A percentile compares a stretch with the other conserved stretches of the same genome.
phyloP scores from a whole-genome alignment of 2,888 invertebrate species.

The Rhorus exstirpatorius region DNA sequence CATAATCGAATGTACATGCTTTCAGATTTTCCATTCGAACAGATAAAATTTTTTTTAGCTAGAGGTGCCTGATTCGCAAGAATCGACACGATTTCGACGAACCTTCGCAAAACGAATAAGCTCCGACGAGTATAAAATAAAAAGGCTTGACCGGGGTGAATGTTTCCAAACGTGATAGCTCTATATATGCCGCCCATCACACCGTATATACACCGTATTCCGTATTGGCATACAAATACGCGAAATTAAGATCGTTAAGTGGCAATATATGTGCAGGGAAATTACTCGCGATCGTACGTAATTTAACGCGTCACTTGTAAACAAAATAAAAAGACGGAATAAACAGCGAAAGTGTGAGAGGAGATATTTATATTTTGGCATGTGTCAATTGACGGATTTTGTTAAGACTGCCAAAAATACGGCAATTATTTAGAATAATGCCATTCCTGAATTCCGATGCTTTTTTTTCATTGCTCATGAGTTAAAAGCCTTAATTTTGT shows the following conservation, averaged over 20 bases:
- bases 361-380: too few relatives aligned
- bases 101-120: neutral
- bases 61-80: neutral
- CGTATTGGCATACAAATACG: conserved; percentile 67
- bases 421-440: too few relatives aligned
- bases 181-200: neutral
- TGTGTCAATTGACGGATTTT: too few relatives aligned
- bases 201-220: neutral
- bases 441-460: too few relatives aligned
- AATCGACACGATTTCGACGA: conserved; percentile 7
- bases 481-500: too few relatives aligned
- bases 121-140: conserved; percentile 6
- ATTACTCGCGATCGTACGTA: conserved; percentile 31
- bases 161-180: neutral
- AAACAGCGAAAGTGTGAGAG: neutral
- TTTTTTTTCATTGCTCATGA: too few relatives aligned
- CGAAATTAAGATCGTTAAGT: conserved; percentile 83
- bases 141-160: neutral
- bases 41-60: conserved; percentile 36
- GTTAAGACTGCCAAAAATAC: too few relatives aligned
- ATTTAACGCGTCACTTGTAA: conserved; percentile 7
- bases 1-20: conserved; percentile 18
- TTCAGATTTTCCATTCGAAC: conserved; percentile 28
- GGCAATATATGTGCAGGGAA: conserved; percentile 79
- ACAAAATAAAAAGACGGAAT: conserved; percentile 76